Conservation (phyloP, 2,888 invertebrate species). For the Corbicula japonica region DNA sequence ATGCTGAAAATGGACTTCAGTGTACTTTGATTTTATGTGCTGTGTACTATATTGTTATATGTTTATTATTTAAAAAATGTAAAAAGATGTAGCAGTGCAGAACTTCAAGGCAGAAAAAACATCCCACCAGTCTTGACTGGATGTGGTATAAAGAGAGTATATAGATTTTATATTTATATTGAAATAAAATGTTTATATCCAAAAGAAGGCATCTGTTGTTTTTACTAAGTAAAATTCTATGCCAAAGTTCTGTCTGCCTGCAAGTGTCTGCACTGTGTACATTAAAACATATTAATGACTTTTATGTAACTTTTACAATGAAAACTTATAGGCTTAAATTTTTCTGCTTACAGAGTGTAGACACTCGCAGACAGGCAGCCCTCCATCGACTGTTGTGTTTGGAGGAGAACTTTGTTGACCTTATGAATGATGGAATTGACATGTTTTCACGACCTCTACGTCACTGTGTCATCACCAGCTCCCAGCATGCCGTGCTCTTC, state of each 20-base stretch:
- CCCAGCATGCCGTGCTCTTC: slow-evolving; percentile 58
- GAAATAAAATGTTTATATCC: neutral
- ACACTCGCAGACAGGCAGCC: slow-evolving; percentile 67
- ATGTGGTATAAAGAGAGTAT: neutral
- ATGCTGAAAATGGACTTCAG: too few species aligned
- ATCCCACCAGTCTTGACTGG: neutral
- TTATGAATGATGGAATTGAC: slow-evolving; percentile 60
- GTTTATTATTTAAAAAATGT: neutral
- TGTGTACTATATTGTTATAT: neutral
- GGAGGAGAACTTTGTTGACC: slow-evolving; percentile 63
- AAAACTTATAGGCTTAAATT: neutral
- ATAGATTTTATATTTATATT: neutral
- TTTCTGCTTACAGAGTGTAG: slow-evolving; percentile 55
- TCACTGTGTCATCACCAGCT: slow-evolving; percentile 51
- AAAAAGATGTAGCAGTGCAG: neutral
- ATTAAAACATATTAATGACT: neutral
- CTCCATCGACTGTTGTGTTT: slow-evolving; percentile 62
- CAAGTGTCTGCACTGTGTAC: slow-evolving; percentile 4
- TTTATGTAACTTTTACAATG: neutral
- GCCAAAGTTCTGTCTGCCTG: slow-evolving; percentile 21
- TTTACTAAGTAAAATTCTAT: neutral
- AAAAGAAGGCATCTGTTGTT: neutral
- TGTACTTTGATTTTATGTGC: too few species aligned
- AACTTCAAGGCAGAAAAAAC: neutral
- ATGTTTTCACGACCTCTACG: slow-evolving; percentile 61